These are phyloP conservation scores for Blera fallax DNA, from an alignment of 2,888 invertebrate genomes.

Conservation along the genomic window DNA sequence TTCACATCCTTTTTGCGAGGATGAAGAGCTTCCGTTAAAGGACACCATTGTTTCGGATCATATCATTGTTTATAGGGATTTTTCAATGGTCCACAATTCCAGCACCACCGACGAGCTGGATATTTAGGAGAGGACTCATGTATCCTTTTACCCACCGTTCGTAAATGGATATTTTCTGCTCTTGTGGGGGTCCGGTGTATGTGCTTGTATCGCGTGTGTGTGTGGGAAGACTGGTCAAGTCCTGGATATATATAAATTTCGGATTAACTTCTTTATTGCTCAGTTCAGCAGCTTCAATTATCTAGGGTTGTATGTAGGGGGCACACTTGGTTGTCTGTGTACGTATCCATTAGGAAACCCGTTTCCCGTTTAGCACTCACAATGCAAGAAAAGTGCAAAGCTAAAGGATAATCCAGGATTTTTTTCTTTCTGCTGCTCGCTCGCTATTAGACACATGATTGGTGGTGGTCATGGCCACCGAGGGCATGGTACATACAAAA, in stretches of 20 bases:
- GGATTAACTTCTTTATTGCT: constrained; percentile 51
- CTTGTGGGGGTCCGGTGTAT: not conserved
- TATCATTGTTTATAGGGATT: constrained; percentile 58
- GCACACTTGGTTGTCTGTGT: not conserved
- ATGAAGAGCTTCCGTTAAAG: constrained; percentile 40
- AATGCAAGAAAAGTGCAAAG: constrained; percentile 46
- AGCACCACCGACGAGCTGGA: constrained; percentile 15
- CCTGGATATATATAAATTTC: constrained; percentile 27
- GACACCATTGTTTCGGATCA: constrained; percentile 60
- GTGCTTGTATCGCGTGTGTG: not conserved
- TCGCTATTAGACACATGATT: not conserved
- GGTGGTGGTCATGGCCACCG: not conserved
- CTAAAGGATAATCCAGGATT: constrained; percentile 39
- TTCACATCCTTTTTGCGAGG: constrained; percentile 19
- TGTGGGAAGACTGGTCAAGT: not conserved
- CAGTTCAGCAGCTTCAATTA: constrained; percentile 45
- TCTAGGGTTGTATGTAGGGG: not conserved
- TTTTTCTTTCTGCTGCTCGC: not conserved
- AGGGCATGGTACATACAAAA: not conserved
- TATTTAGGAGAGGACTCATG: constrained; percentile 16
- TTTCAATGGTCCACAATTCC: constrained; percentile 27
- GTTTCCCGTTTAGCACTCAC: constrained; percentile 18
- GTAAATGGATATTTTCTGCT: constrained; percentile 32
- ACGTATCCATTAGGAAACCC: constrained; percentile 20
- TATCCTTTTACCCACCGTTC: constrained; percentile 12